Conservation (phyloP, 2,888 invertebrate genomes). For the Pimpla rufipes region DNA sequence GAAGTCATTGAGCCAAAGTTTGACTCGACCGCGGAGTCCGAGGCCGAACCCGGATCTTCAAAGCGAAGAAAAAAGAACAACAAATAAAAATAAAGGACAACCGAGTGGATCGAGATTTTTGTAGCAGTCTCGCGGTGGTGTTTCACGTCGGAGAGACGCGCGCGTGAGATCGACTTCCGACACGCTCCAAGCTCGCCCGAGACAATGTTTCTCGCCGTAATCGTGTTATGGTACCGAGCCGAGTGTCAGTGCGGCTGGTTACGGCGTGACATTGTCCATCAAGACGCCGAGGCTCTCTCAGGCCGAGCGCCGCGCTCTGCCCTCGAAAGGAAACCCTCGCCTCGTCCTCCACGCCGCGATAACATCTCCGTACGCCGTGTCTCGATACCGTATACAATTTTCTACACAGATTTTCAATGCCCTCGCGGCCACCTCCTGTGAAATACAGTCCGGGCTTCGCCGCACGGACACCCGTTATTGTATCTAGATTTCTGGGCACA, state of each 20-base stretch:
- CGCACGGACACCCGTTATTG: constrained; percentile 70
- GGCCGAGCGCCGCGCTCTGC: constrained; percentile 10
- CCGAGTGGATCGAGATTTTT: constrained; percentile 1
- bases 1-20: too few relatives aligned
- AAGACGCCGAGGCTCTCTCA: constrained; percentile 21
- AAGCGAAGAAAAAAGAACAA: neutral
- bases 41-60: neutral
- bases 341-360: neutral
- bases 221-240: constrained; percentile 35
- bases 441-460: neutral
- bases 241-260: constrained; percentile 34
- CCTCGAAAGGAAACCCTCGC: constrained; percentile 19
- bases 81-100: constrained; percentile 1
- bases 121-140: neutral
- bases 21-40: too few relatives aligned
- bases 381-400: constrained; percentile 33
- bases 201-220: constrained; percentile 49
- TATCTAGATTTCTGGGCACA: constrained; percentile 79
- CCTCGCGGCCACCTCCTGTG: neutral
- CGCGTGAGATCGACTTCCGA: constrained; percentile 69
- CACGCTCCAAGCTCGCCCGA: constrained; percentile 60
- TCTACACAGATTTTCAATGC: constrained; percentile 18
- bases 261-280: constrained; percentile 53
- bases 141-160: constrained; percentile 37
- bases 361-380: constrained; percentile 10